Base-by-base conservation (phyloP, 2,113 vertebrate genomes). In the Pseudorhombus dupliciocellatus region DNA sequence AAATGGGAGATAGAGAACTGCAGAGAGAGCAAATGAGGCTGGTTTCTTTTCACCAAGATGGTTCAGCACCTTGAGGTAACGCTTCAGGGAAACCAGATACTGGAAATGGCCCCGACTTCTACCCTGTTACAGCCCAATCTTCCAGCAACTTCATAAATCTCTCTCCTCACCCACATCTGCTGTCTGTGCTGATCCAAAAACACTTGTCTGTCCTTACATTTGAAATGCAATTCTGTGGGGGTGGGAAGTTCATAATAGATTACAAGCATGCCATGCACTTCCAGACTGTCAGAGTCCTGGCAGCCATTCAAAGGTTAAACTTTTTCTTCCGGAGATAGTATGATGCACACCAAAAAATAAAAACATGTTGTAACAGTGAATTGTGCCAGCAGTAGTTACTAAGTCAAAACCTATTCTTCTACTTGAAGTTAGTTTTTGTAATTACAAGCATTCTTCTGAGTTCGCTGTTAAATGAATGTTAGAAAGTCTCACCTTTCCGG, bases 401-500 rank as follows among this genome's bases (percentile, higher is more conserved):
- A 18, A 21, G 10, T 51, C 37, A 25, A 70, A 77, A 71, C 42
- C 63, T 50, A 60, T 54, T 73, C 10, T 7, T 51, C 25, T 21
- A 56, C 40, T 31, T 46, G 16, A 28, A 2, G 34, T 52, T 18
- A 16, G 30, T 26, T 42, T 11, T 14, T 34, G 53, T 48, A 22
- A 31, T 71, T 22, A 51, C 15, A 70, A 30, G 10, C 51, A 67
- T 58, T 56, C 26, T 22, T 54, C 11, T 50, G 10, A 8, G 12
- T 64, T 60, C 22, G 10, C 42, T 59, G 67, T 60, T 12, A 76
- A 59, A 42, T n/a, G 18, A 3, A 53, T 26, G 18, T 56, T 51
- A 56, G 37, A 73, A 60, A 55, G 24, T 64, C 92, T 92, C 87
- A 94, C 93, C 93, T 94, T 94, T 91, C 93, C 93, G 5, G 93